phyloP scores from a whole-genome alignment of 1,140 invertebrate genomes.

The Drosophila funebris region DNA sequence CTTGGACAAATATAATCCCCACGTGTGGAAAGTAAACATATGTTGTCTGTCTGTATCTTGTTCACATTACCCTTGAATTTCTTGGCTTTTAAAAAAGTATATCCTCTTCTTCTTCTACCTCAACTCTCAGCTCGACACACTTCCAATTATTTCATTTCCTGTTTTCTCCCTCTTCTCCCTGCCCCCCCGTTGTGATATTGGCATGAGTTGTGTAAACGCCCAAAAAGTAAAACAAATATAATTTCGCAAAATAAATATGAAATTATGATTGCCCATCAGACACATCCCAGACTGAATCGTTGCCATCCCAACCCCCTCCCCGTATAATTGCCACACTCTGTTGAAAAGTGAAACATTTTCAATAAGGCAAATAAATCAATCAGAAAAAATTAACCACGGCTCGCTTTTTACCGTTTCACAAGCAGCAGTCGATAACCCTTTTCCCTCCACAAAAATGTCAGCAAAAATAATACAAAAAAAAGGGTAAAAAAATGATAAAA shows the following conservation, averaged over 20 bases:
- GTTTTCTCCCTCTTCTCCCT: not conserved
- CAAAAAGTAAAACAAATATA: constrained; percentile 67
- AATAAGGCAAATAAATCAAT: constrained; percentile 58
- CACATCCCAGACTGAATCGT: not conserved
- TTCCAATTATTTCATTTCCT: not conserved
- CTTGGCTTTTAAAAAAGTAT: not conserved
- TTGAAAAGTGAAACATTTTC: constrained; percentile 44
- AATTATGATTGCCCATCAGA: constrained; percentile 67
- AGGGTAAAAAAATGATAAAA: constrained; percentile 43
- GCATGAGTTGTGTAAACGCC: constrained; percentile 19
- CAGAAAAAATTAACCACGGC: constrained; percentile 35
- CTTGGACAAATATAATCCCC: no score
- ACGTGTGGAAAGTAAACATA: no score
- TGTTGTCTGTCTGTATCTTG: no score
- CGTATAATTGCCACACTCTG: not conserved
- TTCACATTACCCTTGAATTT: no score
- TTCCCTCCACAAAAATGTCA: constrained; percentile 62
- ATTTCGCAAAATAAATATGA: constrained; percentile 74
- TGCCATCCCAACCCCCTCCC: not conserved
- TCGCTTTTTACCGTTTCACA: constrained; percentile 25
- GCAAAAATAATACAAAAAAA: constrained; percentile 38
- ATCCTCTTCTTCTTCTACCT: not conserved
- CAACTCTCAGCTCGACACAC: not conserved
- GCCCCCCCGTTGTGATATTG: not conserved
- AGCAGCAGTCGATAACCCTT: constrained; percentile 41